phyloP scores from a whole-genome alignment of 1,140 invertebrate species.

The Amyelois transitella region DNA sequence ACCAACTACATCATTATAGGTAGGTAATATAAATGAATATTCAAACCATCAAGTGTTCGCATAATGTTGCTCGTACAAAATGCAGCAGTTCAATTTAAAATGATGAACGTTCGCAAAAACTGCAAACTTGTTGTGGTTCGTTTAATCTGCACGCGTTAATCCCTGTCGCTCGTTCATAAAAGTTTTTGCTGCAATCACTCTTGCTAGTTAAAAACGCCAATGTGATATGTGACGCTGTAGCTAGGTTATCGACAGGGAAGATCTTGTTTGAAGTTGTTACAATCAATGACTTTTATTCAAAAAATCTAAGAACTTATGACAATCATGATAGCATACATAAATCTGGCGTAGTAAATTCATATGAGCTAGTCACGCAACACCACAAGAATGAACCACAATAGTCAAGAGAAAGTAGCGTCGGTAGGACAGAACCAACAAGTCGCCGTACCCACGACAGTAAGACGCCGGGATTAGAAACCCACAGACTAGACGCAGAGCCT shows the following conservation, averaged over 20 bases:
- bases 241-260: background rate
- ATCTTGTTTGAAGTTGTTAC: background rate
- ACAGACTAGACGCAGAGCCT: slow-evolving; percentile 12
- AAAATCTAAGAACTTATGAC: too few species aligned
- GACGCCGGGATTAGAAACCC: slow-evolving; percentile 38
- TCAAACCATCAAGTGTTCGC: background rate
- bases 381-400: background rate
- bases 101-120: background rate
- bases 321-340: background rate
- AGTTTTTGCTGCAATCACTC: background rate
- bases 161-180: background rate
- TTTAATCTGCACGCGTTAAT: background rate
- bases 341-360: background rate
- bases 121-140: background rate
- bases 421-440: background rate
- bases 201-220: background rate
- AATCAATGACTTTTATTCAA: too few species aligned
- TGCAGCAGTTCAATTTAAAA: background rate
- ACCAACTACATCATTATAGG: background rate
- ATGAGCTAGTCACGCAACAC: background rate
- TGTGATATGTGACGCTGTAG: background rate
- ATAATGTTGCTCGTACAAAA: background rate
- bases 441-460: background rate
- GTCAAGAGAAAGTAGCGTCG: background rate
- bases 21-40: background rate